Evolutionary conservation across 1,140 invertebrate genomes (phyloP).

Genomic region (Oryctes rhinoceros): DNA sequence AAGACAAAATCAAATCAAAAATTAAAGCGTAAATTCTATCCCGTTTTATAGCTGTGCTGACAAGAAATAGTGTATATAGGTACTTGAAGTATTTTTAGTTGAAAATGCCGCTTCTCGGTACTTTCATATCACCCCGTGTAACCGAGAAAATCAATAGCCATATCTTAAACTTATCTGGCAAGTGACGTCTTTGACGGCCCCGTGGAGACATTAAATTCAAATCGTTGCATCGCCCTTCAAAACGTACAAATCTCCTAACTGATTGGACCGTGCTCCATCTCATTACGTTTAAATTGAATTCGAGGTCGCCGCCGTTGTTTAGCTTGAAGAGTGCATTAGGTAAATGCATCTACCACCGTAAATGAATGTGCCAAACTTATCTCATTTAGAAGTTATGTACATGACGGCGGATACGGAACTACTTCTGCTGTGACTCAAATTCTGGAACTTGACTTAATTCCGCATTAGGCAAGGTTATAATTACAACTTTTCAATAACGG

Average conservation of each 20-base stretch:
- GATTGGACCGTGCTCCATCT: background rate
- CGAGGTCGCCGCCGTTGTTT: background rate
- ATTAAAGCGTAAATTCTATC: too few relatives aligned
- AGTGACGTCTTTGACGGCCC: background rate
- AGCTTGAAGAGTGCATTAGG: background rate
- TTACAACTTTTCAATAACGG: background rate
- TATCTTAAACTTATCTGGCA: background rate
- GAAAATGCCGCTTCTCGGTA: too few relatives aligned
- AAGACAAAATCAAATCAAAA: too few relatives aligned
- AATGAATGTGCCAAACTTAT: background rate
- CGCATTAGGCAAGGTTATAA: background rate
- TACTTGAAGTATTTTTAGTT: too few relatives aligned
- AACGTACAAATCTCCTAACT: background rate
- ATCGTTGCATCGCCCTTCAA: background rate
- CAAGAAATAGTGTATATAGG: too few relatives aligned
- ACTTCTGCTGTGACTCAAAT: background rate
- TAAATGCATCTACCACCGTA: background rate
- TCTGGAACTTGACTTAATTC: too few relatives aligned
- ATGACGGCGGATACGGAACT: background rate
- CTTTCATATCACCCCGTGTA: too few relatives aligned
- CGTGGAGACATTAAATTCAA: background rate
- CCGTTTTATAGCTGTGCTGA: too few relatives aligned
- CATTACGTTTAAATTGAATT: background rate
- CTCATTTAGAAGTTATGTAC: slow-evolving; percentile 1
- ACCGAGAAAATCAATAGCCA: too few relatives aligned